Conservation (phyloP, 2,888 invertebrate genomes). For the Metacarcinus magister region DNA sequence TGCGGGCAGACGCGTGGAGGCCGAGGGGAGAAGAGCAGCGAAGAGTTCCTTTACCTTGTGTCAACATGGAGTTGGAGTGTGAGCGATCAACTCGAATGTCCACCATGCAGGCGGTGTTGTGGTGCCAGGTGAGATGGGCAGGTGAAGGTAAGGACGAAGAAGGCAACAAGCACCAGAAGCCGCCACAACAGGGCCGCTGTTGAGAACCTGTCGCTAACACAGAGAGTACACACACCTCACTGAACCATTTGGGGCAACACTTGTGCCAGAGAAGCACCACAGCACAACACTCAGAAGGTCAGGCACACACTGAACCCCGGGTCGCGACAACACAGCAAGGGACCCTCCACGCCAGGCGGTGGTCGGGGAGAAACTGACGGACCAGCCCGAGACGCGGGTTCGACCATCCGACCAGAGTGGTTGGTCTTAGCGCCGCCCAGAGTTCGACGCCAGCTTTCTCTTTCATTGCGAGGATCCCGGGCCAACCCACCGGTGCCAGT, state of each 20-base stretch:
- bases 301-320: slow-evolving; percentile 54
- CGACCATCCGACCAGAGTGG: slow-evolving; percentile 69
- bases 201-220: slow-evolving; percentile 66
- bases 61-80: slow-evolving; percentile 71
- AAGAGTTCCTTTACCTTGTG: slow-evolving; percentile 69
- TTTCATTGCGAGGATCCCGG: slow-evolving; percentile 73
- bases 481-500: slow-evolving; percentile 63
- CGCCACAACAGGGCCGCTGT: slow-evolving; percentile 50
- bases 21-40: neutral
- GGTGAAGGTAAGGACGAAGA: neutral
- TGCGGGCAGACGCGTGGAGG: neutral
- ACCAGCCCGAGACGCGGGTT: slow-evolving; percentile 71
- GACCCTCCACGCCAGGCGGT: slow-evolving; percentile 72
- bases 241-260: slow-evolving; percentile 65
- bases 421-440: slow-evolving; percentile 69
- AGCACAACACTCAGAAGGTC: slow-evolving; percentile 68
- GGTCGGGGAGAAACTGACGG: slow-evolving; percentile 76
- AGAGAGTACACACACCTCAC: slow-evolving; percentile 64
- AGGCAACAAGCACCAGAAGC: slow-evolving; percentile 35
- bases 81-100: slow-evolving; percentile 74
- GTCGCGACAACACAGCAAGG: slow-evolving; percentile 67
- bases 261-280: slow-evolving; percentile 71
- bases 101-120: slow-evolving; percentile 72
- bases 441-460: slow-evolving; percentile 76
- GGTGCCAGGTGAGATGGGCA: neutral